phyloP scores from a whole-genome alignment of 2,888 invertebrate genomes.

The Dryococelus australis region DNA sequence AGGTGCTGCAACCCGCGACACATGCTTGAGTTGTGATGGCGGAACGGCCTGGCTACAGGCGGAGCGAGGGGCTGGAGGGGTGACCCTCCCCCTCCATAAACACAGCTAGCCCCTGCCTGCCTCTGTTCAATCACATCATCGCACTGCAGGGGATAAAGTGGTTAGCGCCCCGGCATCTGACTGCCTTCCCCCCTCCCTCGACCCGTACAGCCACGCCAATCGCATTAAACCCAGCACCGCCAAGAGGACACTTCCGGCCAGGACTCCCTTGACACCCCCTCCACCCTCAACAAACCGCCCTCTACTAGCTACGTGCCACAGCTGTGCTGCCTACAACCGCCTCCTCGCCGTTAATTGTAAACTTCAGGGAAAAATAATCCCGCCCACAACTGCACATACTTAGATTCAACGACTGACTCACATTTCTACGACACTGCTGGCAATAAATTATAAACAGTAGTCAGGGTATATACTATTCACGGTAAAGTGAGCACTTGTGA shows the following conservation, averaged over 20 bases:
- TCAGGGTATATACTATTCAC: too few relatives aligned
- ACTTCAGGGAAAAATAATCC: too few relatives aligned
- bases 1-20: not conserved
- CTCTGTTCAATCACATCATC: slow-evolving; percentile 40
- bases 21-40: not conserved
- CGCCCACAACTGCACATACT: too few relatives aligned
- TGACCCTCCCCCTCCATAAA: not conserved
- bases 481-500: too few relatives aligned
- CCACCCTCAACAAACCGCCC: not conserved
- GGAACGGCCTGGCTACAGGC: not conserved
- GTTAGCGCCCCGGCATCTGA: slow-evolving; percentile 39
- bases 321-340: too few relatives aligned
- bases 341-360: too few relatives aligned
- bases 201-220: slow-evolving; percentile 16
- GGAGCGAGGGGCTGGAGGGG: not conserved
- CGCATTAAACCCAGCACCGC: slow-evolving; percentile 13
- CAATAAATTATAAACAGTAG: too few relatives aligned
- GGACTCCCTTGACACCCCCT: not conserved
- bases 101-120: slow-evolving; percentile 1
- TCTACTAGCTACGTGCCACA: too few relatives aligned
- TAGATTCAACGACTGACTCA: too few relatives aligned
- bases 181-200: slow-evolving; percentile 32
- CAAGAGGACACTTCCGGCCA: slow-evolving; percentile 21
- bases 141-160: slow-evolving; percentile 41
- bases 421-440: too few relatives aligned